A percentile compares a stretch with the other conserved stretches of the same genome.
These are phyloP conservation scores for Spheniscus humboldti DNA, from an alignment of 2,797 vertebrate genomes.

Conservation along the genomic window DNA sequence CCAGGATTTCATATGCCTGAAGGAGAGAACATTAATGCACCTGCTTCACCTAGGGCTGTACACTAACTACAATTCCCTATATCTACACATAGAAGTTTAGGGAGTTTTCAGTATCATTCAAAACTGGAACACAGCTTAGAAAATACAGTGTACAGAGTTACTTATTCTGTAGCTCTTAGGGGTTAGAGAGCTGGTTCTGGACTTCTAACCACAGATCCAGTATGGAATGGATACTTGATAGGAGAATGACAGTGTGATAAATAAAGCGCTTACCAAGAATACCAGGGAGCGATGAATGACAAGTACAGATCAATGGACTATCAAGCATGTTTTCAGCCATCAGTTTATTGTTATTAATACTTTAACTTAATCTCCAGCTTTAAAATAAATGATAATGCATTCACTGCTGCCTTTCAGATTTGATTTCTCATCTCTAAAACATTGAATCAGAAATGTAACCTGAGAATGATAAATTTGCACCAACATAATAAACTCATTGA, in stretches of 20 bases:
- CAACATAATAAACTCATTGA: not conserved
- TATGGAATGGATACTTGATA: conserved; percentile 4
- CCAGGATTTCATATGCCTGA: not conserved
- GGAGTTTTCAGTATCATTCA: not conserved
- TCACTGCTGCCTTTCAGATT: conserved; percentile 26
- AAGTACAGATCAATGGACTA: conserved; percentile 59
- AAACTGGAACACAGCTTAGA: not conserved
- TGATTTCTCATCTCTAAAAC: conserved; percentile 38
- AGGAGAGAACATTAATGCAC: not conserved
- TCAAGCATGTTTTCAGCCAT: conserved; percentile 38
- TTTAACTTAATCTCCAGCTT: conserved; percentile 57
- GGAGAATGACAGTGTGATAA: conserved; percentile 21
- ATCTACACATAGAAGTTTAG: not conserved
- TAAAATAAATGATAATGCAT: conserved; percentile 36
- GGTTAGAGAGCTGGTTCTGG: not conserved
- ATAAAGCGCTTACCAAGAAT: conserved; percentile 14
- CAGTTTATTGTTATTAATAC: conserved; percentile 58
- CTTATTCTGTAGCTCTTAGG: not conserved
- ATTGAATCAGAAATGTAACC: conserved; percentile 13
- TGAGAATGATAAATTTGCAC: not conserved
- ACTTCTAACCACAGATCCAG: not conserved
- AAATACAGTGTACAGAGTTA: not conserved
- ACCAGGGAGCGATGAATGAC: conserved; percentile 23
- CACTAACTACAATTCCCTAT: not conserved
- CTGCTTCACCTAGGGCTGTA: not conserved